Conservation (phyloP, 2,888 invertebrate species). For the Icerya purchasi region DNA sequence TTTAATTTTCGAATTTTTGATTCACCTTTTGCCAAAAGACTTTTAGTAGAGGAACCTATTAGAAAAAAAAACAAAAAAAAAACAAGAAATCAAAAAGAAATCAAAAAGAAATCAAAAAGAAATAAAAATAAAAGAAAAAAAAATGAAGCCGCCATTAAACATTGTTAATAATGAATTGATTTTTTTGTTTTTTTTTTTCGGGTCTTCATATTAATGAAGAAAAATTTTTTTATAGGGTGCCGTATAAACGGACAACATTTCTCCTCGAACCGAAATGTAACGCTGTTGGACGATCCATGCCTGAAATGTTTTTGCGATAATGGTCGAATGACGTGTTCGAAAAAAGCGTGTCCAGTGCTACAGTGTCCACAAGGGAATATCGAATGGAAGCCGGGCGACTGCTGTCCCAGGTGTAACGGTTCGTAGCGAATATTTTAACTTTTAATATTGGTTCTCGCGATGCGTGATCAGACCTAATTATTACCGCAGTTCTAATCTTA, state of each 20-base stretch:
- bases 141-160: background rate
- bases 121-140: background rate
- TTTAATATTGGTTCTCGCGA: too few relatives aligned
- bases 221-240: constrained; percentile 37
- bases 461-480: too few relatives aligned
- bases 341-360: constrained; percentile 70
- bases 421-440: too few relatives aligned
- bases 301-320: constrained; percentile 58
- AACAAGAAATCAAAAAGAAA: too few relatives aligned
- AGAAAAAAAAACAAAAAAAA: too few relatives aligned
- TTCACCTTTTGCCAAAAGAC: too few relatives aligned
- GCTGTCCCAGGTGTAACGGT: constrained; percentile 45
- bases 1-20: too few relatives aligned
- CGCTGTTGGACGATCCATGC: constrained; percentile 65
- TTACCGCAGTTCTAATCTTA: too few relatives aligned
- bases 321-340: constrained; percentile 48
- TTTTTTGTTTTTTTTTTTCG: background rate
- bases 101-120: too few relatives aligned
- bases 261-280: constrained; percentile 48
- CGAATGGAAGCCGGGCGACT: constrained; percentile 49
- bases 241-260: constrained; percentile 63
- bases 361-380: constrained; percentile 54
- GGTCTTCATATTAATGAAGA: background rate
- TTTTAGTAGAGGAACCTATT: too few relatives aligned
- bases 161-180: background rate